Base-by-base conservation (phyloP, 2,888 invertebrate species). In the Therioaphis trifolii region DNA sequence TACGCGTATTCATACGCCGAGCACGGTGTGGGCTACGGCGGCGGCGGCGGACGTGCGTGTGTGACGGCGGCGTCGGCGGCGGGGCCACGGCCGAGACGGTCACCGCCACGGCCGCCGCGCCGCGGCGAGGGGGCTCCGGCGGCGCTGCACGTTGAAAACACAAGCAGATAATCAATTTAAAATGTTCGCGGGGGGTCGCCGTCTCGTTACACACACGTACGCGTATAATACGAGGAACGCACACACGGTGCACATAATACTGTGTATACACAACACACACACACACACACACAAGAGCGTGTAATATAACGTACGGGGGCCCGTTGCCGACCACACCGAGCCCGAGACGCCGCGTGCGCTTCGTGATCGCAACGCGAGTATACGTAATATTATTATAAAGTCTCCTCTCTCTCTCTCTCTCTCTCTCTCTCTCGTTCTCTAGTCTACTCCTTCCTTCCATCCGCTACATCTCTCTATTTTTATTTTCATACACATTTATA, bases 181-280 rank as follows among this genome's bases (percentile, higher is more conserved):
- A 82, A 82, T 63, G 80, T 63, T 82, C 40, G 80, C n/a, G 80
- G 80, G 80, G 80, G 80, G 80, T 82, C 80, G n/a, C n/a, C n/a
- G 80, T 72, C 80, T 63, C 29, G 69, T 9, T n/a, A n/a, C 55
- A 58, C n/a, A 55, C 11, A 68, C 5, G 55, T n/a, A 11, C 46
- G 46, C 68, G 40, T 49, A 18, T n/a, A n/a, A 9, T 24, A 15
- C 69, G n/a, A n/a, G n/a, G n/a, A n/a, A n/a, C 40, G 46, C 18
- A 15, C 40, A 35, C 35, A 21, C 7, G 46, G n/a, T n/a, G n/a
- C n/a, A n/a, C n/a, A n/a, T n/a, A n/a, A n/a, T n/a, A n/a, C n/a
- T n/a, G n/a, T n/a, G n/a, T n/a, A n/a, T n/a, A n/a, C n/a, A n/a
- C n/a, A n/a, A n/a, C n/a, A n/a, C n/a, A n/a, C n/a, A n/a, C n/a